Conservation (phyloP, 1,140 invertebrate species). For the Calosoma granatense region DNA sequence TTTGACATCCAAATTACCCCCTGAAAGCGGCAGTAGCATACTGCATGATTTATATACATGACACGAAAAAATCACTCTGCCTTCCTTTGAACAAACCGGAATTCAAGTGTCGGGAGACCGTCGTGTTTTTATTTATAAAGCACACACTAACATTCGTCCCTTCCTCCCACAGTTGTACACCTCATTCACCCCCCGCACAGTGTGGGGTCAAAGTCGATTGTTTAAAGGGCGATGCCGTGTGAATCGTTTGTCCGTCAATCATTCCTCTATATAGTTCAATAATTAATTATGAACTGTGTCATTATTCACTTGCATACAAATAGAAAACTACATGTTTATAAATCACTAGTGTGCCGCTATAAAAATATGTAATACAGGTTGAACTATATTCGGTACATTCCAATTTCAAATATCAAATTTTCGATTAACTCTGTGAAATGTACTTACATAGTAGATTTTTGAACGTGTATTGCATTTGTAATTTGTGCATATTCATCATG, state of each 20-base stretch:
- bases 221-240: background rate
- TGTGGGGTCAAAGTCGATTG: background rate
- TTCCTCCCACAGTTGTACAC: too few relatives aligned
- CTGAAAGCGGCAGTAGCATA: background rate
- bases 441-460: too few relatives aligned
- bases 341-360: background rate
- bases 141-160: background rate
- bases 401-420: too few relatives aligned
- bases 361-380: too few relatives aligned
- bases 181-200: background rate
- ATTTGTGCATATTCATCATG: too few relatives aligned
- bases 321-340: background rate
- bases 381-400: too few relatives aligned
- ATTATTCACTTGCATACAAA: too few relatives aligned
- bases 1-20: conserved; percentile 6
- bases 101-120: background rate
- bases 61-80: background rate
- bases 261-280: background rate
- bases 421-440: too few relatives aligned
- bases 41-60: background rate
- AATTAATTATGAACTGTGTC: background rate
- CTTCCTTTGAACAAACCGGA: background rate
- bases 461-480: too few relatives aligned
- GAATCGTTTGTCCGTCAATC: background rate
- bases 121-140: background rate